Conservation (phyloP, 2,888 invertebrate genomes). For the Eurois occulta region DNA sequence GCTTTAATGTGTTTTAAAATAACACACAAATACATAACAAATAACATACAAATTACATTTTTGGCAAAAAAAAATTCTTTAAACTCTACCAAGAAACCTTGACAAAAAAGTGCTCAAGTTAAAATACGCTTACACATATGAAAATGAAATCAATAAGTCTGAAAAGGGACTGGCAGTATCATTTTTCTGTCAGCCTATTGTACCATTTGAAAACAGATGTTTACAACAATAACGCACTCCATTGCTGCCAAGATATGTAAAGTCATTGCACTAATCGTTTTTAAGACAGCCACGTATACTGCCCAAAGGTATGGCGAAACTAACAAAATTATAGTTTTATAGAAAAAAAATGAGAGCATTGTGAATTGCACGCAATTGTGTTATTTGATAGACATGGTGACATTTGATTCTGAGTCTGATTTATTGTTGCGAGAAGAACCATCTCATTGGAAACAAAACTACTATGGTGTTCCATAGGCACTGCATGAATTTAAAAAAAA, state of each 20-base stretch:
- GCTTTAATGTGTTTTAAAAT: background rate
- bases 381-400: constrained; percentile 5
- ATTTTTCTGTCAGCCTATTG: background rate
- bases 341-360: constrained; percentile 17
- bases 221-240: constrained; percentile 56
- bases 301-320: constrained; percentile 38
- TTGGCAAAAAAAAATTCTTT: too few relatives aligned
- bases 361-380: constrained; percentile 14
- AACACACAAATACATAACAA: too few relatives aligned
- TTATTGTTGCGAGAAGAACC: background rate
- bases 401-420: constrained; percentile 28
- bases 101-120: background rate
- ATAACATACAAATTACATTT: too few relatives aligned
- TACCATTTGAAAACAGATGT: constrained; percentile 62
- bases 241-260: constrained; percentile 38
- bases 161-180: background rate
- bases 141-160: background rate
- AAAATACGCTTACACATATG: background rate
- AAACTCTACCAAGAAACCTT: background rate
- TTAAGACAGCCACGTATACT: constrained; percentile 42
- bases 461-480: background rate
- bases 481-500: background rate
- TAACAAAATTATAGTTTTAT: constrained; percentile 49
- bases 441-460: background rate
- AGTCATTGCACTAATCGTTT: constrained; percentile 67